Evolutionary conservation across 2,113 vertebrate genomes (phyloP).

Genomic region (Dolichallabes microphthalmus): DNA sequence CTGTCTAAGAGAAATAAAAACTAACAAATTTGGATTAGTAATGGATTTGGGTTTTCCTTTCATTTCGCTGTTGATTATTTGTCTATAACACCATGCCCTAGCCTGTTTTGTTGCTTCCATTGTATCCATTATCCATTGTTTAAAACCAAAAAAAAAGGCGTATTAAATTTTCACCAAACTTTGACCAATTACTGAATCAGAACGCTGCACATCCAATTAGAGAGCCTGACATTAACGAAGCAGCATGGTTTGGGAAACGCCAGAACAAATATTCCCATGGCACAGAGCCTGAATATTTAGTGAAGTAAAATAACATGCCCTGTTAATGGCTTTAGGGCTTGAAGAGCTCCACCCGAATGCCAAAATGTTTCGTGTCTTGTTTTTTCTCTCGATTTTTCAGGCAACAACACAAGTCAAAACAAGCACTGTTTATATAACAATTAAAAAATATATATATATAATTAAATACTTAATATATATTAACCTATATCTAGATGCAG

Average conservation of each 20-base stretch:
- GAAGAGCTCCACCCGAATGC: conserved; percentile 3
- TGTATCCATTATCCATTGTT: not conserved
- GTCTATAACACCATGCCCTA: not conserved
- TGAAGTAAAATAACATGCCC: not conserved
- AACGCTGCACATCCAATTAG: not conserved
- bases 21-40: too few species aligned
- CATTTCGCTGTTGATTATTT: not conserved
- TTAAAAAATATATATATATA: too few species aligned
- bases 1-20: too few species aligned
- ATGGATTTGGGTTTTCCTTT: too few species aligned
- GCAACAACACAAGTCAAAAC: not conserved
- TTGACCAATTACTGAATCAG: not conserved
- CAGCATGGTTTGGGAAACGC: not conserved
- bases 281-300: not conserved
- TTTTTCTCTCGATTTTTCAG: not conserved
- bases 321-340: not conserved
- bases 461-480: not conserved
- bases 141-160: not conserved
- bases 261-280: conserved; percentile 10
- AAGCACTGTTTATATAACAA: not conserved
- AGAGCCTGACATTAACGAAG: not conserved
- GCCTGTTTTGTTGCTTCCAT: not conserved
- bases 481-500: too few species aligned
- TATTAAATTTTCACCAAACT: not conserved
- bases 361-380: not conserved